Evolutionary conservation across 2,888 invertebrate species (phyloP).

Genomic region (Cryptocephalus primarius): DNA sequence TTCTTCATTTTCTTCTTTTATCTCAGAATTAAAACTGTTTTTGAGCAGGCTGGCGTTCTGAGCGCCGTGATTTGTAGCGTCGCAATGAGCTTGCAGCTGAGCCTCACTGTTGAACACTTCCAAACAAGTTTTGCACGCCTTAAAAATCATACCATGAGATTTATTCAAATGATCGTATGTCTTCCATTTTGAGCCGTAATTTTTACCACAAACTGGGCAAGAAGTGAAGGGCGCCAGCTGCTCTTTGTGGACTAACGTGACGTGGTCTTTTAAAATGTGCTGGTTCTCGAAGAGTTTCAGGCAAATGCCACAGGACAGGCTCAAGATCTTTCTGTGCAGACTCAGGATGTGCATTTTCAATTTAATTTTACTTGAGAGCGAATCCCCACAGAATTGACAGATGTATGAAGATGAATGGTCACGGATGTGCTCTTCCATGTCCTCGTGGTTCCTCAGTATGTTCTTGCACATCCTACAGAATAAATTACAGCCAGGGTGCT

Average conservation of each 20-base stretch:
- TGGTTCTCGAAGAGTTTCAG: constrained; percentile 45
- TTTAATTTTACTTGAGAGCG: constrained; percentile 45
- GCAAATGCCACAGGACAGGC: constrained; percentile 47
- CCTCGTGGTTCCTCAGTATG: constrained; percentile 41
- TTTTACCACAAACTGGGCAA: constrained; percentile 49
- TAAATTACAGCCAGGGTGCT: constrained; percentile 43
- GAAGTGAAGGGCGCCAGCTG: constrained; percentile 41
- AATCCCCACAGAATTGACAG: constrained; percentile 48
- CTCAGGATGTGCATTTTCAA: constrained; percentile 48
- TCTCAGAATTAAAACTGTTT: constrained; percentile 12
- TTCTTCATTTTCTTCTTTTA: constrained; percentile 6
- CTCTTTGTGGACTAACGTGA: constrained; percentile 40
- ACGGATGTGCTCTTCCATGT: constrained; percentile 40
- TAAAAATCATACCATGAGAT: constrained; percentile 46
- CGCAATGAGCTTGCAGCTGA: constrained; percentile 39
- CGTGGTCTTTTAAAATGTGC: constrained; percentile 45
- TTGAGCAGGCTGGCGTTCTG: constrained; percentile 7
- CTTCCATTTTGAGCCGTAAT: constrained; percentile 48
- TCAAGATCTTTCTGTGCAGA: constrained; percentile 44
- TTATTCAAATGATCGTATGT: constrained; percentile 48
- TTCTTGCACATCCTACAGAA: constrained; percentile 43
- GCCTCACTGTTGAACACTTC: constrained; percentile 44
- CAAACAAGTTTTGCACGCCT: constrained; percentile 47
- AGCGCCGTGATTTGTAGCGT: constrained; percentile 32
- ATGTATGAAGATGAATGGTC: constrained; percentile 44